Conservation (phyloP, 2,888 invertebrate genomes). For the Nomada fabriciana region DNA sequence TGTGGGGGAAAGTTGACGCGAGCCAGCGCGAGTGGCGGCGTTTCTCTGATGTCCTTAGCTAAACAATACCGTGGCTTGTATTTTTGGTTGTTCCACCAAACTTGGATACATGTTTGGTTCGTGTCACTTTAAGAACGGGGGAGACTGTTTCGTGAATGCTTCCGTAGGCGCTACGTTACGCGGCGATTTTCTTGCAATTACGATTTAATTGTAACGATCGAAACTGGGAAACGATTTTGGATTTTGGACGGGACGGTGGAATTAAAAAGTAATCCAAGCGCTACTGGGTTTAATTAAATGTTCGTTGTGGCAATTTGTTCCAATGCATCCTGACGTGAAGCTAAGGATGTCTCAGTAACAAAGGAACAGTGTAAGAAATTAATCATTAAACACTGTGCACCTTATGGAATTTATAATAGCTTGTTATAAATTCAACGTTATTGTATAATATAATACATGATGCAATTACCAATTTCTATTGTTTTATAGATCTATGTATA, state of each 20-base stretch:
- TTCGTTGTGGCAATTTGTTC: not conserved
- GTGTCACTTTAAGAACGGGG: conserved; percentile 20
- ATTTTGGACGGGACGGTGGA: not conserved
- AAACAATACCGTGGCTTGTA: conserved; percentile 50
- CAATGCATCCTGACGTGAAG: not conserved
- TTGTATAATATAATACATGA: too few relatives aligned
- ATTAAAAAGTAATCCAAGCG: conserved; percentile 6
- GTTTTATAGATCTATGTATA: too few relatives aligned
- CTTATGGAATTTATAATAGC: too few relatives aligned
- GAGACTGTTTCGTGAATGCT: not conserved
- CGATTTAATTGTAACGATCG: conserved; percentile 2
- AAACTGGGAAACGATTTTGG: not conserved
- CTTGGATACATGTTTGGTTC: not conserved
- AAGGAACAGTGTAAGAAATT: too few relatives aligned
- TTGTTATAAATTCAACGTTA: too few relatives aligned
- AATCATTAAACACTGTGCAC: too few relatives aligned
- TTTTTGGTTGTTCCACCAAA: conserved; percentile 35
- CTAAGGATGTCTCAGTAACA: not conserved
- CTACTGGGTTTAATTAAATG: conserved; percentile 4
- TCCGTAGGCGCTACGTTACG: not conserved
- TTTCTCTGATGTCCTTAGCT: conserved; percentile 60
- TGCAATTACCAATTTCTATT: too few relatives aligned
- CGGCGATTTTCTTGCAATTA: conserved; percentile 19
- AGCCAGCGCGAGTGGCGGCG: conserved; percentile 57
- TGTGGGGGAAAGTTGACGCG: conserved; percentile 50